phyloP scores from a whole-genome alignment of 2,113 vertebrate genomes.

The Formicarius rufipectus region DNA sequence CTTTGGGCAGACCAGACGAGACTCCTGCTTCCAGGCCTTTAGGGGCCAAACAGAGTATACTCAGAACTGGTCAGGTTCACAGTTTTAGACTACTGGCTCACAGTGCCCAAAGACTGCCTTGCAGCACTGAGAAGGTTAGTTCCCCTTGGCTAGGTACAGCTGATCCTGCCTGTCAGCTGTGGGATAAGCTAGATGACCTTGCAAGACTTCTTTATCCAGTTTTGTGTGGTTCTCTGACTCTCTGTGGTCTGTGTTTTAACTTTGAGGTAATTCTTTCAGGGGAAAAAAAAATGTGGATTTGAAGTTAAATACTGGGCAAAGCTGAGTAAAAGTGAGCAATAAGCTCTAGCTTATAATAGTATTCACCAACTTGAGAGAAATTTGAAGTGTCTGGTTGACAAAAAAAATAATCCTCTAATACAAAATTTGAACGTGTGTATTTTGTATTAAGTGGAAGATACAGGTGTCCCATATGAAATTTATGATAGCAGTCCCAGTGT shows the following conservation, averaged over 20 bases:
- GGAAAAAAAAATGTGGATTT: not conserved
- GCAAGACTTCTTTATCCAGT: not conserved
- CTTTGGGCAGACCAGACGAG: not conserved
- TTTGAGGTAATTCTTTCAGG: not conserved
- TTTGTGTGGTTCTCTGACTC: not conserved
- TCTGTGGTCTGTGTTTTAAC: not conserved
- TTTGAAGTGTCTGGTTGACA: not conserved
- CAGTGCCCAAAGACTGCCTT: not conserved
- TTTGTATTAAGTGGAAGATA: not conserved
- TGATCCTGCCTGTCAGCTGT: not conserved
- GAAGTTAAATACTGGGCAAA: not conserved
- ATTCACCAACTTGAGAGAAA: not conserved
- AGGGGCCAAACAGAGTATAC: not conserved
- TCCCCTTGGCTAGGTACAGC: not conserved
- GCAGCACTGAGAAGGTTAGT: not conserved
- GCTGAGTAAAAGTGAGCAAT: not conserved
- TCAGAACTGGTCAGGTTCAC: not conserved
- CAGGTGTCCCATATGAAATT: not conserved
- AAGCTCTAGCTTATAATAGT: not conserved
- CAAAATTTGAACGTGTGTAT: not conserved
- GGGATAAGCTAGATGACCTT: not conserved
- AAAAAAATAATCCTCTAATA: not conserved
- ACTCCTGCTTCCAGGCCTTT: not conserved
- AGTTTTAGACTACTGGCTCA: not conserved
- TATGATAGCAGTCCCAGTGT: not conserved